Evolutionary conservation across 2,888 invertebrate species (phyloP), one percentile per base, ranked within the genome.

Genomic region (Chaetogeoica ovagalla): DNA sequence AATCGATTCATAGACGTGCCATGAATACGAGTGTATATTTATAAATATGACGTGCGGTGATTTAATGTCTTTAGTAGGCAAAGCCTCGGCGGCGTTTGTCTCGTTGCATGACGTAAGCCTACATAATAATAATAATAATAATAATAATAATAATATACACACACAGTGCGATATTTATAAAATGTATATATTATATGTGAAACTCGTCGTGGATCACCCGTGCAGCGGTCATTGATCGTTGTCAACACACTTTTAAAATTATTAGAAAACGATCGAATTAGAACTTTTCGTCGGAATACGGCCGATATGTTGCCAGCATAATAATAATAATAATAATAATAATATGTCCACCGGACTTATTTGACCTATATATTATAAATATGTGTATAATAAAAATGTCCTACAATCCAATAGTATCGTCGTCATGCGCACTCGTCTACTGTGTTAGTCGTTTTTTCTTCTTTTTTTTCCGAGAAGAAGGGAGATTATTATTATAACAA

Each of bases 101-200:
- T 57, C 8, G 39, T 70, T 13, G 57, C 57, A n/a, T 57, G 70
- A 70, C 57, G 70, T 21, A 70, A 70, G 21, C 57, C n/a, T 7
- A 2, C 13, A 37, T 70, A 21, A 11, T 43, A 39, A 6, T 39
- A 39, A 39, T 39, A 39, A 39, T 6, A 6, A 39, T 8, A 8
- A n/a, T n/a, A n/a, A n/a, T n/a, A n/a, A n/a, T n/a, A n/a, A n/a
- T n/a, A n/a, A n/a, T n/a, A n/a, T n/a, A 30, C 4, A 30, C 30
- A 30, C 30, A 30, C 30, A 30, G 30, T 30, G 30, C 30, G 43
- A 17, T 68, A 68, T 68, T 68, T 30, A 48, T 68, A 68, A 52
- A 11, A 52, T 13, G 4, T 11, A n/a, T n/a, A n/a, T n/a, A n/a
- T n/a, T n/a, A n/a, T 17, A 52, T 15, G 15, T 52, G 52, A 13